These are phyloP conservation scores for Congeria kusceri DNA, from an alignment of 2,888 invertebrate genomes.

Conservation along the genomic window DNA sequence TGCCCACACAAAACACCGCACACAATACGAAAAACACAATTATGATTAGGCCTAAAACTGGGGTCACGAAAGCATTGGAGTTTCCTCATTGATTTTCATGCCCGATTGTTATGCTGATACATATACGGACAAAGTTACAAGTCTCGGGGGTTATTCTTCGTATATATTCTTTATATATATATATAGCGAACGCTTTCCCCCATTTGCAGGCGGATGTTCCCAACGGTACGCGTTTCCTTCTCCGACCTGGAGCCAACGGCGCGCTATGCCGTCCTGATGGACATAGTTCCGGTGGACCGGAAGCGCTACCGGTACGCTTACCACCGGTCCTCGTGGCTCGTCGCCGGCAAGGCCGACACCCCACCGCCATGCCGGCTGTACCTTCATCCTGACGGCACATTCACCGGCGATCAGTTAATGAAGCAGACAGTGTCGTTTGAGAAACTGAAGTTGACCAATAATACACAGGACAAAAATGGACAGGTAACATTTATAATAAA, in stretches of 20 bases:
- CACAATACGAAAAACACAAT: too few relatives aligned
- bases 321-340: slow-evolving; percentile 98
- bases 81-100: too few relatives aligned
- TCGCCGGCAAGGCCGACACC: slow-evolving; percentile 99
- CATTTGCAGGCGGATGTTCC: slow-evolving; percentile 96
- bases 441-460: slow-evolving; percentile 99
- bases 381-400: slow-evolving; percentile 98
- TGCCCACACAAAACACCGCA: too few relatives aligned
- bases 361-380: slow-evolving; percentile 94
- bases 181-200: neutral
- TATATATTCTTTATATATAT: too few relatives aligned
- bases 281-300: slow-evolving; percentile 98
- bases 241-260: slow-evolving; percentile 89
- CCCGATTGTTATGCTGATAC: too few relatives aligned
- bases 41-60: too few relatives aligned
- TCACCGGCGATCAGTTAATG: slow-evolving; percentile 96
- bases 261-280: slow-evolving; percentile 95
- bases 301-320: slow-evolving; percentile 97
- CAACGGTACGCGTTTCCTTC: slow-evolving; percentile 97
- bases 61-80: too few relatives aligned
- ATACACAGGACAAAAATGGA: slow-evolving; percentile 91
- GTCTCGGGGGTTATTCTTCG: too few relatives aligned
- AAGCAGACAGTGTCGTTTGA: slow-evolving; percentile 99
- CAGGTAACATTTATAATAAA: slow-evolving; percentile 77
- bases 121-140: too few relatives aligned